Evolutionary conservation across 2,888 invertebrate genomes (phyloP).

Genomic region (Platerodrilus igneus): DNA sequence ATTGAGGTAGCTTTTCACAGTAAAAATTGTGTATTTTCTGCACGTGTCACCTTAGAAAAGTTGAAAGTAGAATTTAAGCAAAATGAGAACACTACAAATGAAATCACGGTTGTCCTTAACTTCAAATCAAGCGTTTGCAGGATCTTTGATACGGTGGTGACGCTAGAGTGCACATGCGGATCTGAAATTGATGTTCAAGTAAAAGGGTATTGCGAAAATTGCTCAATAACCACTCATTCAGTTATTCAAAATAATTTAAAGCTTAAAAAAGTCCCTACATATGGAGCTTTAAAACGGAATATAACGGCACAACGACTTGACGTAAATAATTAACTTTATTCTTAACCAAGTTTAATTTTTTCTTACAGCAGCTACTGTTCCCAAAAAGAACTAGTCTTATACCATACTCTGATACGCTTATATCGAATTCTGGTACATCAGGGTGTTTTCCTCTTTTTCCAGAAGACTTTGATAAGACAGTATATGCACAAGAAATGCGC

Average conservation of each 20-base stretch:
- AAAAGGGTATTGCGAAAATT: slow-evolving; percentile 38
- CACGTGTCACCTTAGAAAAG: slow-evolving; percentile 8
- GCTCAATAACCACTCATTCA: slow-evolving; percentile 39
- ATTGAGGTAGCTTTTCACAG: slow-evolving; percentile 27
- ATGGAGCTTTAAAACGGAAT: too few relatives aligned
- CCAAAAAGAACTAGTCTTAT: too few relatives aligned
- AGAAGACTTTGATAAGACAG: slow-evolving; percentile 14
- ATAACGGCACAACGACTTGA: background rate
- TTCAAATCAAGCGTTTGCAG: slow-evolving; percentile 1
- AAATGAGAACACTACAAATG: too few relatives aligned
- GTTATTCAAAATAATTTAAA: slow-evolving; percentile 18
- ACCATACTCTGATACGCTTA: too few relatives aligned
- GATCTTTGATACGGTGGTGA: slow-evolving; percentile 1
- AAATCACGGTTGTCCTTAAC: too few relatives aligned
- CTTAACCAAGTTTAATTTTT: too few relatives aligned
- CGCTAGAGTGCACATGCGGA: slow-evolving; percentile 32
- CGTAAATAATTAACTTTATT: background rate
- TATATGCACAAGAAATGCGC: slow-evolving; percentile 34
- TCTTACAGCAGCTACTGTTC: too few relatives aligned
- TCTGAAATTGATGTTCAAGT: slow-evolving; percentile 23
- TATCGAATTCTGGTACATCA: too few relatives aligned
- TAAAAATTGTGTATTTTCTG: slow-evolving; percentile 22
- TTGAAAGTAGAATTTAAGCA: too few relatives aligned
- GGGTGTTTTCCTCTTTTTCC: slow-evolving; percentile 38
- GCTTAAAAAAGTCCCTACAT: too few relatives aligned